Evolutionary conservation across 2,888 invertebrate species (phyloP), one percentile per base, ranked within the genome.

Genomic region (Psylliodes chrysocephalus): DNA sequence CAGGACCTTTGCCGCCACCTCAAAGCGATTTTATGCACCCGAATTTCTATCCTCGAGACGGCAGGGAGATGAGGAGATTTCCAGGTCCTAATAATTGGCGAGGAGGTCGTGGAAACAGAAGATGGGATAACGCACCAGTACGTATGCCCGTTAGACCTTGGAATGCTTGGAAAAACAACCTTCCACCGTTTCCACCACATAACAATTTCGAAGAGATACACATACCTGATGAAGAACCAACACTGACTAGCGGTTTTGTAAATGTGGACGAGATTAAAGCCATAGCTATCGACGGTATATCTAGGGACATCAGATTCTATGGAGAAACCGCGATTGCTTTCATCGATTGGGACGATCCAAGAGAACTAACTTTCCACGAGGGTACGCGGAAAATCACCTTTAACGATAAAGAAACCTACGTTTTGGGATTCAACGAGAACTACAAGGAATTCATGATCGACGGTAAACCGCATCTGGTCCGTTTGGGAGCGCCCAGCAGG

Each of bases 401-500:
- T 70, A 92, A 94, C 77, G 92, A 93, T 71, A 88, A 89, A 62
- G 91, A 92, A 64, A 86, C 89, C 0, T 85, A 90, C 53, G 84
- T 88, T 0, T 75, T 91, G 17, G 79, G 81, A 7, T 85, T 88
- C 70, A 91, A 92, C 69, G 90, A 91, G 64, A 86, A 86, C 22
- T 92, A 91, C 77, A 89, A 89, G 72, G 89, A 91, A 69, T 87
- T 93, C 7, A 86, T 87, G 55, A 87, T 93, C 19, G 91, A 91
- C 72, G 91, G 92, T 2, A 87, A 88, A 77, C 83, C 87, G 2
- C 91, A 92, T 79, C 88, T 90, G 66, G 90, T 98, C 33, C 89
- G 92, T 71, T 91, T 97, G 71, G 98, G 98, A 12, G 94, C 94
- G 8, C 96, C 96, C 0, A 95, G 96, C 0, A 87, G 96, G 56